A percentile compares a stretch with the other conserved stretches of the same genome.
Conservation (phyloP, 2,113 vertebrate genomes). For the Callionymus lyra region DNA sequence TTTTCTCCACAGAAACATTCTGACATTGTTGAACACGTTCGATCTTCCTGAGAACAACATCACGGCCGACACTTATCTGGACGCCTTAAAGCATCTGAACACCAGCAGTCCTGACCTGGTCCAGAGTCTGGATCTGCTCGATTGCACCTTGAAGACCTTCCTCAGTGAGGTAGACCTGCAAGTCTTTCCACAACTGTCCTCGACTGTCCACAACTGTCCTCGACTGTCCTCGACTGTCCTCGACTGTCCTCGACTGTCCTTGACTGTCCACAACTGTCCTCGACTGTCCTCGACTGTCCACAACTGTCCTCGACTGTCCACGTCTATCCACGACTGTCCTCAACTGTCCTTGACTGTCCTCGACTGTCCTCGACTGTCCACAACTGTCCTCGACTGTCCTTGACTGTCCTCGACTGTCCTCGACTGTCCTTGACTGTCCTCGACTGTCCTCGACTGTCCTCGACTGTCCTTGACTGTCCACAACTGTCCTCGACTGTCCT, state of each 20-base stretch:
- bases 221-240: too few relatives aligned
- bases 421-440: neutral
- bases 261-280: too few relatives aligned
- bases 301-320: too few relatives aligned
- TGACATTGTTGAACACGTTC: conserved; percentile 39
- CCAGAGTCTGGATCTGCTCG: conserved; percentile 4
- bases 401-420: neutral
- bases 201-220: neutral
- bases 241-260: neutral
- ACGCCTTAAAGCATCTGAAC: conserved; percentile 23
- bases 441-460: neutral
- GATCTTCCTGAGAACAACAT: conserved; percentile 45
- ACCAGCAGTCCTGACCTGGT: conserved; percentile 21
- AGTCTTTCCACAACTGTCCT: too few relatives aligned
- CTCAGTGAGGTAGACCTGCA: conserved; percentile 35
- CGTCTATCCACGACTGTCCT: neutral
- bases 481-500: neutral
- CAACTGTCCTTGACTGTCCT: neutral
- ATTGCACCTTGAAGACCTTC: conserved; percentile 19
- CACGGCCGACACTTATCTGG: conserved; percentile 31
- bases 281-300: neutral
- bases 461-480: neutral
- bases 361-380: neutral
- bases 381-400: neutral
- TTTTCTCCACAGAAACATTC: conserved; percentile 44